Conservation (phyloP, 2,113 vertebrate species). For the Xiphorhynchus elegans region DNA sequence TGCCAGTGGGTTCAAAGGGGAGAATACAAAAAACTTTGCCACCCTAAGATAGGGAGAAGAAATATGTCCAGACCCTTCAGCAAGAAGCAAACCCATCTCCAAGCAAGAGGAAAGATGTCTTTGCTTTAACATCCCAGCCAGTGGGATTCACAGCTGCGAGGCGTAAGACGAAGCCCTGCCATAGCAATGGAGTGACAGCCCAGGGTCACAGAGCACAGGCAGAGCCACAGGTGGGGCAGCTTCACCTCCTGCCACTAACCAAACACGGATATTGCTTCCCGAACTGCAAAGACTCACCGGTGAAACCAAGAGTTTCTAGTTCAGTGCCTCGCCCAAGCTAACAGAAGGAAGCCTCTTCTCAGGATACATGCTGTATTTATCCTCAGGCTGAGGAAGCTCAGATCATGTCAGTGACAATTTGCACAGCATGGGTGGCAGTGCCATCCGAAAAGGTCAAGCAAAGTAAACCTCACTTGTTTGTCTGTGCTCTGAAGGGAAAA, state of each 20-base stretch:
- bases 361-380: background rate
- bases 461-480: slow-evolving; percentile 73
- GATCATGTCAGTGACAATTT: slow-evolving; percentile 26
- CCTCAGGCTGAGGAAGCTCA: background rate
- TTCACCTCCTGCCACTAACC: background rate
- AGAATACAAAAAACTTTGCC: background rate
- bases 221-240: background rate
- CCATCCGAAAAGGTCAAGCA: slow-evolving; percentile 68
- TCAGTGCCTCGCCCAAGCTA: background rate
- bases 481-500: slow-evolving; percentile 65
- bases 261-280: rapidly evolving
- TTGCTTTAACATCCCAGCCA: background rate
- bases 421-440: slow-evolving; percentile 64
- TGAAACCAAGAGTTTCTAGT: background rate
- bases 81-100: background rate
- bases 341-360: background rate
- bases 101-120: background rate
- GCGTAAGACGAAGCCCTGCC: rapidly evolving
- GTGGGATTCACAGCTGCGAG: background rate
- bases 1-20: background rate
- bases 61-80: background rate
- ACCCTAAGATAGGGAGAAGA: background rate
- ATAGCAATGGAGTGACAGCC: background rate
- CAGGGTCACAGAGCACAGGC: rapidly evolving
- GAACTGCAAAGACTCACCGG: background rate